These are phyloP conservation scores for Sebastes oblongus DNA, from an alignment of 2,797 vertebrate genomes.

Conservation along the genomic window DNA sequence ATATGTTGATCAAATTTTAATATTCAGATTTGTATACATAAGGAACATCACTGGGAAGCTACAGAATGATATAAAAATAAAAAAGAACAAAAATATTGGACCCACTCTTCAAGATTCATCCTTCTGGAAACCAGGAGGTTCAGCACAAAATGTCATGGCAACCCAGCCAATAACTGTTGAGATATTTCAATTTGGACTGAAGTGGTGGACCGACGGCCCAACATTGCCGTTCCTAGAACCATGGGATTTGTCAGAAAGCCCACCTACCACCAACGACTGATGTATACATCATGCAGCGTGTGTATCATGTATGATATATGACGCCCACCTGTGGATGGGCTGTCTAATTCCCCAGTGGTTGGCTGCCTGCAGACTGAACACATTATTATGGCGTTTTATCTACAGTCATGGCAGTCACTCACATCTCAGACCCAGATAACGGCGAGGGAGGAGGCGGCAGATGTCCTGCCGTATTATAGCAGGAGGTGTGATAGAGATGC, in stretches of 20 bases:
- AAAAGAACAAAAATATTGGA: no score
- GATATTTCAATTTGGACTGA: background rate
- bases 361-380: constrained; percentile 37
- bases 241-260: background rate
- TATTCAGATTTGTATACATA: no score
- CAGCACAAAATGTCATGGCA: background rate
- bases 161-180: background rate
- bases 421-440: constrained; percentile 29
- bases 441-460: background rate
- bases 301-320: background rate
- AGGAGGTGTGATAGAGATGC: constrained; percentile 28
- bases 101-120: background rate
- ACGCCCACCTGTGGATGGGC: constrained; percentile 14
- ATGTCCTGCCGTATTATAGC: constrained; percentile 15
- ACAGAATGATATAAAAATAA: no score
- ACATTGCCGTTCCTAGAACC: background rate
- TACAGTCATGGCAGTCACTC: constrained; percentile 22
- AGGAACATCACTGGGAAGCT: no score
- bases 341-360: background rate
- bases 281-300: background rate
- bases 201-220: background rate
- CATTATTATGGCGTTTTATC: constrained; percentile 28
- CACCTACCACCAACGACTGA: background rate
- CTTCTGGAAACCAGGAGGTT: background rate
- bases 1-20: no score